phyloP scores from a whole-genome alignment of 1,140 invertebrate genomes.

The Luehdorfia chinensis region DNA sequence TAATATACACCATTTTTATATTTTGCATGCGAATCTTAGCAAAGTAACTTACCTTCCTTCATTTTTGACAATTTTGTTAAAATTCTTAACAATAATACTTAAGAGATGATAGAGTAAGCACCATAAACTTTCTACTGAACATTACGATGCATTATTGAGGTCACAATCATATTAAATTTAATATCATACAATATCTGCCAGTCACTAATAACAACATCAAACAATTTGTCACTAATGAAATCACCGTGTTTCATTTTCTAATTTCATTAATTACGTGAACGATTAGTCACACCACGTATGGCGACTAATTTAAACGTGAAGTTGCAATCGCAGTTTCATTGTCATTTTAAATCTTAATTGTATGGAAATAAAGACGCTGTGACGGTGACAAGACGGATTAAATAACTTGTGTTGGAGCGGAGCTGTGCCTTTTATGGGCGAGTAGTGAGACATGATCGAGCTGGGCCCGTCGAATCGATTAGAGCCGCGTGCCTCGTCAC shows the following conservation, averaged over 20 bases:
- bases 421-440: slow-evolving; percentile 25
- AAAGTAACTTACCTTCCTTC: too few species aligned
- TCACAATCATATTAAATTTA: too few species aligned
- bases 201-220: slow-evolving; percentile 20
- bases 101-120: too few species aligned
- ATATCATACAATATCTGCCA: too few species aligned
- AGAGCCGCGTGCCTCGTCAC: slow-evolving; percentile 29
- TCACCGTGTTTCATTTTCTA: slow-evolving; percentile 31
- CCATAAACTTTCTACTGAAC: slow-evolving; percentile 1
- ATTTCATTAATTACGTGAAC: slow-evolving; percentile 33
- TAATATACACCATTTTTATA: too few species aligned
- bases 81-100: too few species aligned
- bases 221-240: slow-evolving; percentile 35
- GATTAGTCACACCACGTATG: slow-evolving; percentile 24
- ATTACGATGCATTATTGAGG: slow-evolving; percentile 2
- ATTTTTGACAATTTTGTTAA: too few species aligned
- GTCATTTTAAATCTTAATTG: slow-evolving; percentile 18
- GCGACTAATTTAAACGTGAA: neutral
- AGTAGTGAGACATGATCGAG: slow-evolving; percentile 25
- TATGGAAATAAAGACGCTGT: slow-evolving; percentile 5
- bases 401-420: slow-evolving; percentile 9
- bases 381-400: neutral
- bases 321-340: neutral
- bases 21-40: too few species aligned
- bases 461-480: slow-evolving; percentile 45